Evolutionary conservation across 2,888 invertebrate species (phyloP).

Genomic region (Notodonta dromedarius): DNA sequence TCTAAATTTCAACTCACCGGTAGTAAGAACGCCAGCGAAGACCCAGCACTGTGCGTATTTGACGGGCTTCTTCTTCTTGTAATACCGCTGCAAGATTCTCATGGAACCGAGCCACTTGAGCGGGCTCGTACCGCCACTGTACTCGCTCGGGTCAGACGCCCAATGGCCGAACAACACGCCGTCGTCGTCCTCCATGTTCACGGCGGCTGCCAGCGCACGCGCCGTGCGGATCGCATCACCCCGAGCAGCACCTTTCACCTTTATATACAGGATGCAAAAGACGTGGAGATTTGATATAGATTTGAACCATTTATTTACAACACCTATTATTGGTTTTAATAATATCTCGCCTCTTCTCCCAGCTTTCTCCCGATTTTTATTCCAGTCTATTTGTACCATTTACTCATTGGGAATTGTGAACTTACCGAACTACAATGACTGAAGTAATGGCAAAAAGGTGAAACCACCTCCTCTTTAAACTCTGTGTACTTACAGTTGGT

Average conservation of each 20-base stretch:
- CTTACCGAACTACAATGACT: too few relatives aligned
- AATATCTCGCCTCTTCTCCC: too few relatives aligned
- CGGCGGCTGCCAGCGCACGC: constrained; percentile 93
- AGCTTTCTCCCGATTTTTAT: too few relatives aligned
- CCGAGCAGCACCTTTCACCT: constrained; percentile 85
- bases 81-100: constrained; percentile 93
- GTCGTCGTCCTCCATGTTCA: constrained; percentile 94
- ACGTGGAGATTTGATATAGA: too few relatives aligned
- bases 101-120: constrained; percentile 96
- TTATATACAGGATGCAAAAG: constrained; percentile 5
- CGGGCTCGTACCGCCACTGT: constrained; percentile 93
- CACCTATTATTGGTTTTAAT: too few relatives aligned
- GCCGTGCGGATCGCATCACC: constrained; percentile 91
- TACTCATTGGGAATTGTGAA: too few relatives aligned
- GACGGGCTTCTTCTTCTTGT: constrained; percentile 92
- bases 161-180: constrained; percentile 95
- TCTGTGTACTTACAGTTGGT: too few relatives aligned
- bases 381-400: too few relatives aligned
- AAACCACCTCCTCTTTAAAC: too few relatives aligned
- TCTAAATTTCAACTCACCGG: constrained; percentile 80
- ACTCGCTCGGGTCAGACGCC: constrained; percentile 92
- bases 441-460: too few relatives aligned
- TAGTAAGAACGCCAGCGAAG: constrained; percentile 94
- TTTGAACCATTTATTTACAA: too few relatives aligned
- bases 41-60: constrained; percentile 99